phyloP scores from a whole-genome alignment of 2,113 vertebrate species.

The Synchiropus splendidus region DNA sequence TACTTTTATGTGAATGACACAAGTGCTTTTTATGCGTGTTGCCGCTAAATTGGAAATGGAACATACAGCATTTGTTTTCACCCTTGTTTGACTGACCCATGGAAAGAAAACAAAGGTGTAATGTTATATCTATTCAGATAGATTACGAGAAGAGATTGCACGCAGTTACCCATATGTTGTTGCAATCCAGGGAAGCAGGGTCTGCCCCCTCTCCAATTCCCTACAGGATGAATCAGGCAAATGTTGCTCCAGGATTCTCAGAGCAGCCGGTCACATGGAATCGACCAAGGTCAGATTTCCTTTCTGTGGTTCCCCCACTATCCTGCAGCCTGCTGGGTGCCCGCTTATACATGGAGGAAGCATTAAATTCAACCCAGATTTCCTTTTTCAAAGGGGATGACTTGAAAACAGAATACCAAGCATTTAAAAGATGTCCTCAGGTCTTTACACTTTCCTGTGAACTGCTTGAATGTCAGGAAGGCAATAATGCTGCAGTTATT shows the following conservation, averaged over 20 bases:
- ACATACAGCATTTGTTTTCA: too few relatives aligned
- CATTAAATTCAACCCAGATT: conserved; percentile 56
- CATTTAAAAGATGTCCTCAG: too few relatives aligned
- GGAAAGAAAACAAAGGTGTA: too few relatives aligned
- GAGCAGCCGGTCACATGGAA: conserved; percentile 51
- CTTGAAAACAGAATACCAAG: conserved; percentile 15
- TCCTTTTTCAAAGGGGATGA: conserved; percentile 8
- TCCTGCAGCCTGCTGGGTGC: conserved; percentile 25
- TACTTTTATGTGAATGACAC: too few relatives aligned
- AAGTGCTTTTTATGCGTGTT: too few relatives aligned
- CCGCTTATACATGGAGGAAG: conserved; percentile 39
- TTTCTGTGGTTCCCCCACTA: conserved; percentile 10
- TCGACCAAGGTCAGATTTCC: conserved; percentile 54
- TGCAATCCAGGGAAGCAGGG: too few relatives aligned
- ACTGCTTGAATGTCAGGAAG: conserved; percentile 5
- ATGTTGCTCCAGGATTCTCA: conserved; percentile 41
- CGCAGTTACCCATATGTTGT: too few relatives aligned
- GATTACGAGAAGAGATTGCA: too few relatives aligned
- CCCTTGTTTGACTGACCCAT: too few relatives aligned
- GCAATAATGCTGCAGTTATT: conserved; percentile 18
- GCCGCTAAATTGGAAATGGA: too few relatives aligned
- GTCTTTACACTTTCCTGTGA: conserved; percentile 12
- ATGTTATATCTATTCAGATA: too few relatives aligned
- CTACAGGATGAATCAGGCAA: conserved; percentile 45
- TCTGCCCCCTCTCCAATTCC: too few relatives aligned